phyloP scores from a whole-genome alignment of 2,888 invertebrate genomes.

The Ferdinandea cuprea region DNA sequence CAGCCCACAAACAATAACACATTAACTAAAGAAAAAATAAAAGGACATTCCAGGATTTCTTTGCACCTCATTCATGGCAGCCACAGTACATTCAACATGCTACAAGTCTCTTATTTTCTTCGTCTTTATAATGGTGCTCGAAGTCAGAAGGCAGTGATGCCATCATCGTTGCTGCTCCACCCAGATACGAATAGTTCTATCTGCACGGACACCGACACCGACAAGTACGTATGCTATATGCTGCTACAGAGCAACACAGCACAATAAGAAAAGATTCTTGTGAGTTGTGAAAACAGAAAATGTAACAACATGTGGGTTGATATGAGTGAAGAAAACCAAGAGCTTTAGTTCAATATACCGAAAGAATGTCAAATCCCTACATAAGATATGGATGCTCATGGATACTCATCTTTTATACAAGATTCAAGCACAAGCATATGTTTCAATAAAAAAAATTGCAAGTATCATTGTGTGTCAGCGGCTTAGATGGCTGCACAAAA shows the following conservation, averaged over 20 bases:
- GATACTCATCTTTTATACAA: background rate
- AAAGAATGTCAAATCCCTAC: slow-evolving; percentile 68
- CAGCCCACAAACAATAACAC: background rate
- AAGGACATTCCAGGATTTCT: slow-evolving; percentile 12
- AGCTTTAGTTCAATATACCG: slow-evolving; percentile 59
- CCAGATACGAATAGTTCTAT: background rate
- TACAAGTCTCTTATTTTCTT: background rate
- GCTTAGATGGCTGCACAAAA: background rate
- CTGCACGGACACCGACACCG: too few relatives aligned
- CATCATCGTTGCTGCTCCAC: slow-evolving; percentile 2
- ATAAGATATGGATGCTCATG: background rate
- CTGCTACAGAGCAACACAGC: background rate
- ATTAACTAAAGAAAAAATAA: background rate
- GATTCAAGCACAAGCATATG: slow-evolving; percentile 31
- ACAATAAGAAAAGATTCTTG: background rate
- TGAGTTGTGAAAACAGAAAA: slow-evolving; percentile 10
- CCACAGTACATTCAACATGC: background rate
- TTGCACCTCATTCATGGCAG: background rate
- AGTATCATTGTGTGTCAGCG: slow-evolving; percentile 28
- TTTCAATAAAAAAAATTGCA: slow-evolving; percentile 43
- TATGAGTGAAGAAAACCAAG: background rate
- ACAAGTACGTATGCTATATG: too few relatives aligned
- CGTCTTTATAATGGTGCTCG: background rate
- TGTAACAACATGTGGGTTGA: slow-evolving; percentile 33
- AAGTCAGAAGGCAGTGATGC: background rate